Evolutionary conservation across 1,140 invertebrate genomes (phyloP).

Genomic region (Alviniconcha marisindica): DNA sequence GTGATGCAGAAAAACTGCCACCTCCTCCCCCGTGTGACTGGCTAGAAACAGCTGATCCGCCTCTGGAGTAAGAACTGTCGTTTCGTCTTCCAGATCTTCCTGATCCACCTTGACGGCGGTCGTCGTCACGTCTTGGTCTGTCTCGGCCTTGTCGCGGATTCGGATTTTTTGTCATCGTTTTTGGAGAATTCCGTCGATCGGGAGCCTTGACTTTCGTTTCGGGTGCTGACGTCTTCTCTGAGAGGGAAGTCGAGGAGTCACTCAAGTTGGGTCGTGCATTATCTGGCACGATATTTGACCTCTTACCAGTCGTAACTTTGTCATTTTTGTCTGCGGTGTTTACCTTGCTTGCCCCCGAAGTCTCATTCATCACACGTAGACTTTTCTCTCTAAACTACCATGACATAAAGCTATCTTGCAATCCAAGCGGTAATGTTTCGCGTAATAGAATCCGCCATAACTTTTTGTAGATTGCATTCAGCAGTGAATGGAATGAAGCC

Average conservation of each 20-base stretch:
- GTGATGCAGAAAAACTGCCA: conserved; percentile 23
- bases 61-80: conserved; percentile 7
- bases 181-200: not conserved
- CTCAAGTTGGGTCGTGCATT: conserved; percentile 47
- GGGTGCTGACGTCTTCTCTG: conserved; percentile 22
- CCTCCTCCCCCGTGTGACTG: not conserved
- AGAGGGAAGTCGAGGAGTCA: conserved; percentile 25
- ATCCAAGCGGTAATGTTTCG: conserved; percentile 28
- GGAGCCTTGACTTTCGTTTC: conserved; percentile 29
- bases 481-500: conserved; percentile 12
- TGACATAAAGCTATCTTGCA: conserved; percentile 14
- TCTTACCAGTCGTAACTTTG: conserved; percentile 29
- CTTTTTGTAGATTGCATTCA: conserved; percentile 4
- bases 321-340: conserved; percentile 40
- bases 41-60: conserved; percentile 29
- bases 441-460: conserved; percentile 42
- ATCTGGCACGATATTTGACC: conserved; percentile 25
- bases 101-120: conserved; percentile 15
- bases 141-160: conserved; percentile 9
- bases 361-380: conserved; percentile 44
- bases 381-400: conserved; percentile 16
- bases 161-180: conserved; percentile 19
- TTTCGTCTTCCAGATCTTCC: conserved; percentile 20
- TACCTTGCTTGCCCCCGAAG: conserved; percentile 32
- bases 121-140: conserved; percentile 28